Base-by-base conservation (phyloP, 64 coral and sea anemone genomes). In the Pocillopora verrucosa region DNA sequence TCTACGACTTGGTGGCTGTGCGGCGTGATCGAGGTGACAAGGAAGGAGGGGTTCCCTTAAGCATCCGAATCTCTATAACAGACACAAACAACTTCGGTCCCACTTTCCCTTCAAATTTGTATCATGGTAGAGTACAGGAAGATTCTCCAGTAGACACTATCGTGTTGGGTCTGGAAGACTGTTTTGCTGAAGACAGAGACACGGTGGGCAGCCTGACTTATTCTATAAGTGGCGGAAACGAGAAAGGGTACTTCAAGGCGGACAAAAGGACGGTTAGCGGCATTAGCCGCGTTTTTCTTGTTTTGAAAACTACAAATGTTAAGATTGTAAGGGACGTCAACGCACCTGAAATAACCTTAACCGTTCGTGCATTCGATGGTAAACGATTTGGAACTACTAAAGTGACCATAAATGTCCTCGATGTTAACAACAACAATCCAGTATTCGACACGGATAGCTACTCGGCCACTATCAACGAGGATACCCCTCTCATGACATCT, bases 81-180 rank as follows among this genome's bases (percentile, higher is more conserved):
- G 95, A 96, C 56, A 88, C 79, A 17, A 96, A 96, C 60, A 96
- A 96, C n/a, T 96, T 96, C 77, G 78, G 70, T 16, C 95, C 95
- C 5, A 93, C 88, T 16, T 96, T 96, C 74, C 91, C 91, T 10
- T 62, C 75, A 65, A 85, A 84, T 41, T 56, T 83, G 26, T 96
- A 96, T 57, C 61, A 93, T 30, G 95, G 88, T 2, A 78, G 73
- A 51, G 78, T 96, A 72, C 69, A 72, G 16, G 95, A 96, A 84
- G 82, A 72, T 56, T 82, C 95, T 4, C 61, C 78, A 4, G 78
- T 37, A 10, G 74, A 93, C 60, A 83, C 78, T 60, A 72, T 96
- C 77, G 95, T 96, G 16, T 78, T 93, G 35, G 95, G 95, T 34
- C 82, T 96, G 1, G 91, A 93, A 77, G 80, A 93, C 16, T 96